Evolutionary conservation across 2,113 vertebrate species (phyloP).

Genomic region (Orientallactaga bullata): DNA sequence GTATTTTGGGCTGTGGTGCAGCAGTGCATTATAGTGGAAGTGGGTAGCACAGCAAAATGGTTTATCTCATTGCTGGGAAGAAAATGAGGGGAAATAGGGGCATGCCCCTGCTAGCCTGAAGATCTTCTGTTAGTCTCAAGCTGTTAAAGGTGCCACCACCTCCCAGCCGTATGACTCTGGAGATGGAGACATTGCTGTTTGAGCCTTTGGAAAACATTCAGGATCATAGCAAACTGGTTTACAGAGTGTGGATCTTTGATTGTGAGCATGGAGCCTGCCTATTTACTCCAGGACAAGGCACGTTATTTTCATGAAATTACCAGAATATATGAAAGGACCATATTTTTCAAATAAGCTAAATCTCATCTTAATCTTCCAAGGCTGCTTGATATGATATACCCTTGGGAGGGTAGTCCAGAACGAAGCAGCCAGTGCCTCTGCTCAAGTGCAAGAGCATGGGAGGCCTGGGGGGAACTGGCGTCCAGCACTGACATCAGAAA

Average conservation of each 20-base stretch:
- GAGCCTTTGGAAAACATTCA: not conserved
- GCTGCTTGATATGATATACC: not conserved
- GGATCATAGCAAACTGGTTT: not conserved
- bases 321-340: not conserved
- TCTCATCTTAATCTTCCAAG: not conserved
- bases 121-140: rapidly evolving
- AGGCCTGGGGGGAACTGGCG: not conserved
- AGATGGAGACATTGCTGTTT: not conserved
- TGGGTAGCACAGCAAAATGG: not conserved
- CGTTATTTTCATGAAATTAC: not conserved
- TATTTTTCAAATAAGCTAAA: not conserved
- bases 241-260: not conserved
- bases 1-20: too few relatives aligned
- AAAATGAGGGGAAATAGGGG: not conserved
- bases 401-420: not conserved
- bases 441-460: not conserved
- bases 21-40: not conserved
- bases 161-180: not conserved
- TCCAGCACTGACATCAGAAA: not conserved
- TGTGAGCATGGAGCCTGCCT: not conserved
- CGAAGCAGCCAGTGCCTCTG: not conserved
- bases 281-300: not conserved
- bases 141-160: not conserved
- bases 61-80: not conserved
- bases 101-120: not conserved